Percentiles rank a stretch among this genome's conserved stretches.
Evolutionary conservation across 2,113 vertebrate genomes (phyloP).

Genomic region (Lipophrys pholis): DNA sequence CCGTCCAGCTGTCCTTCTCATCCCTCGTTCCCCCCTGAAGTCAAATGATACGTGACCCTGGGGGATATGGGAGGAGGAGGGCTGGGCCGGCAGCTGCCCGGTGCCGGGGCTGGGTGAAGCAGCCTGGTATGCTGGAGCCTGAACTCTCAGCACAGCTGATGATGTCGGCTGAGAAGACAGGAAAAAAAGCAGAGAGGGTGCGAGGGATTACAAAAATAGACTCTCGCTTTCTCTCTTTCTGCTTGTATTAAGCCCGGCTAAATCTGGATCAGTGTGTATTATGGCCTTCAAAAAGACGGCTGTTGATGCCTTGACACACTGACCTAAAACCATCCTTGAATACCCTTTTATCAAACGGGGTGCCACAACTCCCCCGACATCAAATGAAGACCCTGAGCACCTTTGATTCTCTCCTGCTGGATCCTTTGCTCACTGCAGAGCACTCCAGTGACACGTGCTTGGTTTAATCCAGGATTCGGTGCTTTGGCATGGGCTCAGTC

Average conservation of each 20-base stretch:
- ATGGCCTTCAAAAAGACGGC: slow-evolving; percentile 34
- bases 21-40: slow-evolving; percentile 45
- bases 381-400: neutral
- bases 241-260: slow-evolving; percentile 65
- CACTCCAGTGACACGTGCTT: slow-evolving; percentile 39
- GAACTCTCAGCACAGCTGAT: slow-evolving; percentile 79
- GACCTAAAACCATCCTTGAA: slow-evolving; percentile 56
- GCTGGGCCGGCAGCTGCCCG: slow-evolving; percentile 77
- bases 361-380: neutral
- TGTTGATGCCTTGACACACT: slow-evolving; percentile 39
- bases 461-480: slow-evolving; percentile 80
- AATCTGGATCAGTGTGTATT: slow-evolving; percentile 74
- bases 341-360: slow-evolving; percentile 8
- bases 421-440: slow-evolving; percentile 18
- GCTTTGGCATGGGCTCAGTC: slow-evolving; percentile 73
- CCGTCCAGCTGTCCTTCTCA: slow-evolving; percentile 59
- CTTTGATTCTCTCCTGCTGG: slow-evolving; percentile 29
- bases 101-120: slow-evolving; percentile 64
- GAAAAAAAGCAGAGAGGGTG: slow-evolving; percentile 50
- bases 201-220: slow-evolving; percentile 75
- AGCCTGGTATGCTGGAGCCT: slow-evolving; percentile 71
- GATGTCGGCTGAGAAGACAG: slow-evolving; percentile 40
- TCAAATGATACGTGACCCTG: slow-evolving; percentile 72
- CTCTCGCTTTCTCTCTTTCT: slow-evolving; percentile 56
- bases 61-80: slow-evolving; percentile 56